Evolutionary conservation across 1,140 invertebrate genomes (phyloP).

Genomic region (Drosophila lowei): DNA sequence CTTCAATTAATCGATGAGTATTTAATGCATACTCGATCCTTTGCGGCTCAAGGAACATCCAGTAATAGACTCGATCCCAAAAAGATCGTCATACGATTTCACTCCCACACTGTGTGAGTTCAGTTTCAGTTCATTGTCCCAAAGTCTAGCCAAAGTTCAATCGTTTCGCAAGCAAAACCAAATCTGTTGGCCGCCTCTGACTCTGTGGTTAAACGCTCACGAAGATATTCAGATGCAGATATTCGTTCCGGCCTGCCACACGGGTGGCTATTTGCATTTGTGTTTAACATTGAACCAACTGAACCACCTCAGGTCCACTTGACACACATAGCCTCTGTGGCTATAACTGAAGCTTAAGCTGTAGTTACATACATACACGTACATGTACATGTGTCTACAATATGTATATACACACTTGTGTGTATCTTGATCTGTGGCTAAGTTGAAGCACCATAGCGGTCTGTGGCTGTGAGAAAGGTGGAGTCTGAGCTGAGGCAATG

Average conservation of each 20-base stretch:
- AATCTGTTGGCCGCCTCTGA: too few relatives aligned
- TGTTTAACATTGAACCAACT: conserved; percentile 45
- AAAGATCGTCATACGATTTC: too few relatives aligned
- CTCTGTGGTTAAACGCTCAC: too few relatives aligned
- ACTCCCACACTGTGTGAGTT: not conserved
- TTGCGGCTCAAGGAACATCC: too few relatives aligned
- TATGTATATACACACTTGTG: rapidly evolving
- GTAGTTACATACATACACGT: not conserved
- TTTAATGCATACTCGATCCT: too few relatives aligned
- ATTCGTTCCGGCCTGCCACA: conserved; percentile 18
- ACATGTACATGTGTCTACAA: not conserved
- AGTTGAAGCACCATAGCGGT: not conserved
- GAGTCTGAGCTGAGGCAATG: conserved; percentile 35
- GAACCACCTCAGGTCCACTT: conserved; percentile 16
- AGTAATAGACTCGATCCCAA: too few relatives aligned
- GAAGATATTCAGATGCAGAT: conserved; percentile 5
- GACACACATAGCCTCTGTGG: conserved; percentile 24
- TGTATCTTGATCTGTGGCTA: not conserved
- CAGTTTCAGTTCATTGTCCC: not conserved
- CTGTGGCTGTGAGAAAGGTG: not conserved
- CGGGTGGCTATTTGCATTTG: conserved; percentile 42
- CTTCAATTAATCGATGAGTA: too few relatives aligned
- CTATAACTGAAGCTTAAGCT: too few relatives aligned
- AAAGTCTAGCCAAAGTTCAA: too few relatives aligned
- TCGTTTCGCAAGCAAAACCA: too few relatives aligned